These are phyloP conservation scores for Scaptodrosophila lebanonensis DNA, from an alignment of 1,140 invertebrate species.

Conservation along the genomic window DNA sequence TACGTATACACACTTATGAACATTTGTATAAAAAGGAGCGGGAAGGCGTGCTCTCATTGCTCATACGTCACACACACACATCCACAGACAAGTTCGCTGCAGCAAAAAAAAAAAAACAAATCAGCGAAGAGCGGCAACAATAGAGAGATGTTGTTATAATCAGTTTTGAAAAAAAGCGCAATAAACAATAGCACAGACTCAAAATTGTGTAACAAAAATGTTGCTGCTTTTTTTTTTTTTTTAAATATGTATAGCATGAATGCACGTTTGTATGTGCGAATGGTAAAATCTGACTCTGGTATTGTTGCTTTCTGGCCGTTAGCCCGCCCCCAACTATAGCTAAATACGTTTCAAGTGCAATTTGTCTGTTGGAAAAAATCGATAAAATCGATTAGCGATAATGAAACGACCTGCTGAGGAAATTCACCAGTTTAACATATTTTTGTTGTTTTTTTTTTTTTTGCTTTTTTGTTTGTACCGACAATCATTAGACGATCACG, in stretches of 20 bases:
- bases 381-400: slow-evolving; percentile 62
- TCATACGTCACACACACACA: slow-evolving; percentile 7
- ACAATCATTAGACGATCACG: slow-evolving; percentile 32
- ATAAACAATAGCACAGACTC: slow-evolving; percentile 20
- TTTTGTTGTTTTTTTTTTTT: slow-evolving; percentile 43
- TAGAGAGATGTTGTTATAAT: slow-evolving; percentile 51
- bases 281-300: background rate
- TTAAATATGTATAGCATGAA: slow-evolving; percentile 10
- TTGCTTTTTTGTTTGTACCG: slow-evolving; percentile 33
- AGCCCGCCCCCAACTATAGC: no score
- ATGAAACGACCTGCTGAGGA: slow-evolving; percentile 16
- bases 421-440: slow-evolving; percentile 32
- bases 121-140: slow-evolving; percentile 41
- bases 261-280: background rate
- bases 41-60: slow-evolving; percentile 9
- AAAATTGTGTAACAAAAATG: slow-evolving; percentile 57
- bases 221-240: slow-evolving; percentile 7
- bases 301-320: slow-evolving; percentile 1
- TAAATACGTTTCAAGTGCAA: background rate
- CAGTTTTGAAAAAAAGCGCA: slow-evolving; percentile 29
- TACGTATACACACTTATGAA: slow-evolving; percentile 14
- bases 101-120: slow-evolving; percentile 25
- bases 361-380: slow-evolving; percentile 42
- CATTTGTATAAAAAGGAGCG: slow-evolving; percentile 25
- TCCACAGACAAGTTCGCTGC: slow-evolving; percentile 11